Conservation (phyloP, 1,140 invertebrate genomes). For the Drosophila chauvacae region DNA sequence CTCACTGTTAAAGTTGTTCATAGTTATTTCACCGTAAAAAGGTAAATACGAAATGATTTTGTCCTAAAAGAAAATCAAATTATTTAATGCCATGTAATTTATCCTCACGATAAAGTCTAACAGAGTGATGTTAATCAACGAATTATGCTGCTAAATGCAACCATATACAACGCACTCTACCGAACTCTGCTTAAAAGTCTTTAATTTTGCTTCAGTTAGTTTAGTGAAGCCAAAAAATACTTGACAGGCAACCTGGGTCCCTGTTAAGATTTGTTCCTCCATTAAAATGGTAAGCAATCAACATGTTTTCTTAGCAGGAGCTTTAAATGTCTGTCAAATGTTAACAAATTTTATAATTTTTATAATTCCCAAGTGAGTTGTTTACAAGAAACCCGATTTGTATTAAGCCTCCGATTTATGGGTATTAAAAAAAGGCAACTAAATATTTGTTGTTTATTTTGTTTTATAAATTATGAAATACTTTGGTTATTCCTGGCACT, state of each 20-base stretch:
- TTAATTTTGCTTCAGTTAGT: too few species aligned
- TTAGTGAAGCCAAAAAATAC: too few species aligned
- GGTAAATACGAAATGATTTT: background rate
- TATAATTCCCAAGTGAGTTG: background rate
- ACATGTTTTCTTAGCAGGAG: background rate
- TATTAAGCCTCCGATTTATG: background rate
- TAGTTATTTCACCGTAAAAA: background rate
- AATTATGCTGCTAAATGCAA: background rate
- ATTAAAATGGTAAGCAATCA: too few species aligned
- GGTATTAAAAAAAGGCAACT: background rate
- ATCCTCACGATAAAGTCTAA: background rate
- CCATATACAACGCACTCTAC: too few species aligned
- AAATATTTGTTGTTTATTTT: background rate
- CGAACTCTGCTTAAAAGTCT: too few species aligned
- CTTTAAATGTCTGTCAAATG: background rate
- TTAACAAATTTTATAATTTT: background rate
- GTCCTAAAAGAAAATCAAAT: background rate
- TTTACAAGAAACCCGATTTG: background rate
- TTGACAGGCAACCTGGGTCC: too few species aligned
- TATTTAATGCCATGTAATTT: background rate
- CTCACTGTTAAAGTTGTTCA: background rate
- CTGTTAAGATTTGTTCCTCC: too few species aligned
- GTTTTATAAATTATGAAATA: background rate
- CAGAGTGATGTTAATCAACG: background rate
- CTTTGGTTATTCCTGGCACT: background rate